Base-by-base conservation (phyloP, 2,113 vertebrate species). In the Montifringilla adamsi region DNA sequence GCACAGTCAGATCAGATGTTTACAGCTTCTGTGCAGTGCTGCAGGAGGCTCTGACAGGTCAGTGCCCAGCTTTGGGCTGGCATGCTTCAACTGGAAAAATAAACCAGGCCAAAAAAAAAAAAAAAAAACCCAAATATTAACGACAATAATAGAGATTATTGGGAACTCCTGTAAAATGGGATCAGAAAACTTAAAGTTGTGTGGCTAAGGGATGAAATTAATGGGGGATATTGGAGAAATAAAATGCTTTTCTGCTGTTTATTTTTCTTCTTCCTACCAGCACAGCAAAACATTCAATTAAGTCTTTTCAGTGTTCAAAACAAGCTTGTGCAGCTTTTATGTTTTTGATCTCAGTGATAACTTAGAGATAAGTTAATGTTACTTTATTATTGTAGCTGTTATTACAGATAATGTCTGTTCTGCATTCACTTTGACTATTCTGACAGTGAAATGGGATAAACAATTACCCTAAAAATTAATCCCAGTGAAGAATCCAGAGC, bases 1-100 rank as follows among this genome's bases (percentile, higher is more conserved):
- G 94, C 3, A 97, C 98, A 0, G 63, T 94, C 22, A 98, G 96
- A 28, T 98, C 98, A 0, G 98, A 98, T 37, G 23, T 98, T 80
- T 98, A 97, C 73, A 98, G 98, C 87, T 98, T 98, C 83, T 98
- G 97, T 59, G 26, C 97, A 7, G 94, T 98, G 73, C 64, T 98
- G 77, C 98, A 98, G 86, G 98, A 98, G 68, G 96, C 96, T 58
- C 83, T 98, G 92, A 98, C 98, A 97, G 98, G 98, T 98, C 96
- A 39, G 26, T 49, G 49, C 68, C 3, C 70, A 37, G 39, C 10
- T 74, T 21, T 56, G 52, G 41, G 31, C 59, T 76, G 21, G 18
- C 22, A 3, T 52, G 62, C 26, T 14, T 41, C 46, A 28, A 69
- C 17, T 27, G 46, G 15, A 68, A 41, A 43, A 43, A 83, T 11